These are phyloP conservation scores for Erebia palarica DNA, from an alignment of 2,888 invertebrate species.

Conservation along the genomic window DNA sequence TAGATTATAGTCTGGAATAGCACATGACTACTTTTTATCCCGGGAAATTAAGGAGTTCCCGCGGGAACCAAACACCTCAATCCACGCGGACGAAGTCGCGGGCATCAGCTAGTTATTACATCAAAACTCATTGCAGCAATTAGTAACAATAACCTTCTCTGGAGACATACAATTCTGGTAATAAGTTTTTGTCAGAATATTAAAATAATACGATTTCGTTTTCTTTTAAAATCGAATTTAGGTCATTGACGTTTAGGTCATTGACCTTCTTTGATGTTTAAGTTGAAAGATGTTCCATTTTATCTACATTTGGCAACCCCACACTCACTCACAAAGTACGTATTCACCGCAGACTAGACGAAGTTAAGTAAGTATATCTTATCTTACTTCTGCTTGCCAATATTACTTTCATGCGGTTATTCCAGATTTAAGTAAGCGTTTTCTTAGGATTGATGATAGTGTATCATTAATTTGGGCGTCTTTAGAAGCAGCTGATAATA, in stretches of 20 bases:
- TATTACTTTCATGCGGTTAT: slow-evolving; percentile 19
- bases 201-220: no score
- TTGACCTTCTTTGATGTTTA: neutral
- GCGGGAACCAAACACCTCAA: no score
- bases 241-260: neutral
- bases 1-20: no score
- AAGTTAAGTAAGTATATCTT: slow-evolving; percentile 20
- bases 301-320: slow-evolving; percentile 7
- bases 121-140: no score
- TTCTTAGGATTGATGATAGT: slow-evolving; percentile 9
- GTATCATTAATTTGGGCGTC: neutral
- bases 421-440: slow-evolving; percentile 7
- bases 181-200: no score
- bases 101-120: no score
- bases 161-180: no score
- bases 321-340: slow-evolving; percentile 19
- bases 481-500: no score
- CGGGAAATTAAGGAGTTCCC: no score
- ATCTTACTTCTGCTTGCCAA: slow-evolving; percentile 26
- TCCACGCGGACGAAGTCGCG: no score
- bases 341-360: slow-evolving; percentile 14
- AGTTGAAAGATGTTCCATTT: neutral
- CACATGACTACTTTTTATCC: no score
- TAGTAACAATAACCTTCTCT: no score
- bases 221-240: neutral